Conservation (phyloP, 2,113 vertebrate genomes). For the Numida meleagris region DNA sequence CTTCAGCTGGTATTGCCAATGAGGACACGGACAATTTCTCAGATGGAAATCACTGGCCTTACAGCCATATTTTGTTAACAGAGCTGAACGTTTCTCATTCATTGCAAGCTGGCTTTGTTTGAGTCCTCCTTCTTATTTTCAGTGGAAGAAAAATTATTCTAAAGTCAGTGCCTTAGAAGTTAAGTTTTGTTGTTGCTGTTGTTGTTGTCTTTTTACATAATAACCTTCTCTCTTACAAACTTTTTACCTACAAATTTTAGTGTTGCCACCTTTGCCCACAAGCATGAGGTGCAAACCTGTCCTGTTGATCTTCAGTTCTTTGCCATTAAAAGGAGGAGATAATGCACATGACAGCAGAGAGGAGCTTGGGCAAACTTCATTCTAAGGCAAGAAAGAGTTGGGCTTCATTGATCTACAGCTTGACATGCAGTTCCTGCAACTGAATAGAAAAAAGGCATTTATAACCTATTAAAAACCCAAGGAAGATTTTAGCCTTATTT, state of each 20-base stretch:
- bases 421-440: conserved; percentile 60
- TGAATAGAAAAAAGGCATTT: conserved; percentile 55
- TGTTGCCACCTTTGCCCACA: neutral
- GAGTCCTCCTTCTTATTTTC: neutral
- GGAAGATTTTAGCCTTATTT: conserved; percentile 35
- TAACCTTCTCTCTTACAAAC: neutral
- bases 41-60: conserved; percentile 7
- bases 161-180: neutral
- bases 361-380: conserved; percentile 15
- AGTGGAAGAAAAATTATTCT: neutral
- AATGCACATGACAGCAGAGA: neutral
- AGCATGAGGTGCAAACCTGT: neutral
- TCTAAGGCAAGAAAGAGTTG: conserved; percentile 34
- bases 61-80: conserved; percentile 1
- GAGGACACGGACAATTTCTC: conserved; percentile 23
- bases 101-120: conserved; percentile 14
- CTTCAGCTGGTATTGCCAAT: neutral
- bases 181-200: neutral
- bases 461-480: conserved; percentile 74
- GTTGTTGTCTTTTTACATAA: neutral
- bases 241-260: neutral
- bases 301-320: neutral
- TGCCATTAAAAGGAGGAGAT: neutral
- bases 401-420: conserved; percentile 41
- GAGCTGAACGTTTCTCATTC: neutral